Evolutionary conservation across 2,797 vertebrate species (phyloP), one percentile per base, ranked within the genome.

Genomic region (Leucoraja ocellata): DNA sequence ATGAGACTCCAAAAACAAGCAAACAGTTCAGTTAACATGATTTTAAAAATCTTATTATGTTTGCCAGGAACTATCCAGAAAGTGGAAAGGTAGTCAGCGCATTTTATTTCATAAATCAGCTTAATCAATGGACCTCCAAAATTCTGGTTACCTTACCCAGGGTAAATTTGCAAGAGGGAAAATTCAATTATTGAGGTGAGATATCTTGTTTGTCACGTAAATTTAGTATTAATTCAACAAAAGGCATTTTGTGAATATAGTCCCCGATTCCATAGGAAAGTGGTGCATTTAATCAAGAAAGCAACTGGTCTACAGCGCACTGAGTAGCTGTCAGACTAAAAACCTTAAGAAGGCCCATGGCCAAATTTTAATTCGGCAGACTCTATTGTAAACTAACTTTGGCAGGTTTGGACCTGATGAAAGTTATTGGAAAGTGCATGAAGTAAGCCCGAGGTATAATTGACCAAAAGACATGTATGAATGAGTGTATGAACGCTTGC

Each of bases 111-210:
- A 54, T 11, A 46, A 39, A n/a, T n/a, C 46, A n/a, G 1, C 28
- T 46, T 46, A 32, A 25, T 39, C 14, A 91, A 25, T 16, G 71
- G 68, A 71, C 71, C 71, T 92, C 39, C 71, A 71, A 91, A 25
- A 74, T n/a, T 68, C 68, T 23, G 36, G 3, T 1, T 7, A 14
- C 54, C 21, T 54, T 23, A 39, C 23, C 65, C 32, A 5, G 36
- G 25, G 94, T 94, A 74, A 94, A 91, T 93, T 94, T 95, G 79
- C 94, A 94, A 96, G 93, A 95, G 93, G 95, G 54, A 90, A 90
- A 8, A 21, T 21, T 28, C 23, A 28, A 92, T 23, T 16, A 54
- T 46, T 92, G 25, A 58, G 68, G 46, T 39, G 1, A 28, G n/a
- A 32, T 23, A 9, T 28, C 14, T 32, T 28, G 58, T 13, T n/a